Evolutionary conservation across 2,888 invertebrate genomes (phyloP), one percentile per base, ranked within the genome.

Genomic region (Sycophila texana): DNA sequence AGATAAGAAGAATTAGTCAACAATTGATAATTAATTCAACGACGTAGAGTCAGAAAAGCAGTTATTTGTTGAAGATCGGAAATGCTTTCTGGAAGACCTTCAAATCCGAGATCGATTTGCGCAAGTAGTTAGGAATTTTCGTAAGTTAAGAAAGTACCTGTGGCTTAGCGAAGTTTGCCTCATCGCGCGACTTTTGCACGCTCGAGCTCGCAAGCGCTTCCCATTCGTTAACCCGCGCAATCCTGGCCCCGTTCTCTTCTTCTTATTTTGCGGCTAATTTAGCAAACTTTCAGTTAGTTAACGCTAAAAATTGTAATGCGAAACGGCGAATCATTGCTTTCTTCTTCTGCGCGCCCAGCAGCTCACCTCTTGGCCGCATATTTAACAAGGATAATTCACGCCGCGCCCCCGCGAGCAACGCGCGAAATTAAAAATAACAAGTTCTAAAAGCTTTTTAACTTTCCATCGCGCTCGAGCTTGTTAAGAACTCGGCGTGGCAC

Each of bases 211-310:
- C 26, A 72, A 72, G 30, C 58, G 67, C 67, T 73, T 67, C 47
- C 47, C 55, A 70, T 70, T 70, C 70, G 76, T 70, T 72, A 71
- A 77, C 53, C 57, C 30, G n/a, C 53, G 20, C 22, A 13, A 74
- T 68, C 57, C 47, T 51, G 5, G 47, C 39, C 20, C 53, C 61
- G 12, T 30, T 53, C 57, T 13, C 18, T 68, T 39, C 73, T 55
- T 78, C 63, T 67, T 78, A 73, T 78, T 78, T 73, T 74, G 61
- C 67, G 63, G 70, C 77, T 82, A 76, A 76, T 80, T 77, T 80
- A 74, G 77, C 58, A 61, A 67, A 67, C 53, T 81, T 78, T 63
- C 72, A 20, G 74, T 77, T 80, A 77, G 79, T 79, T 82, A 72
- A 75, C 71, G 66, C 13, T 58, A 51, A 74, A 74, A 79, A 79